phyloP scores from a whole-genome alignment of 1,140 invertebrate genomes.

The Zaprionus inermis region DNA sequence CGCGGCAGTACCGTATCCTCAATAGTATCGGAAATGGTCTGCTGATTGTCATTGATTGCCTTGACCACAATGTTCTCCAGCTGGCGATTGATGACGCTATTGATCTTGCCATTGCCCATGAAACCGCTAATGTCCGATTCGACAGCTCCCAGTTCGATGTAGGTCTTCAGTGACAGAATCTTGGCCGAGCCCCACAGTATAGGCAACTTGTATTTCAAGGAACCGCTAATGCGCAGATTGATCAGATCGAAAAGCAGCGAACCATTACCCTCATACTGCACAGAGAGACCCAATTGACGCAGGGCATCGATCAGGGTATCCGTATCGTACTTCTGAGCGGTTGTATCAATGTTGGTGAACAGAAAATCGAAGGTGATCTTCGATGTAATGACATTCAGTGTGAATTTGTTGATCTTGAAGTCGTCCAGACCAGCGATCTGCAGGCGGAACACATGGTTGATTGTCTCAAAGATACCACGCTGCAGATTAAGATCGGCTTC shows the following conservation, averaged over 20 bases:
- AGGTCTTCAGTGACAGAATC: constrained; percentile 71
- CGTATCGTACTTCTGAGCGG: constrained; percentile 71
- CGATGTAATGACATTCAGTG: constrained; percentile 65
- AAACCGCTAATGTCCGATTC: constrained; percentile 72
- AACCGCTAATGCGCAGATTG: constrained; percentile 70
- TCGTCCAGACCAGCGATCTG: constrained; percentile 74
- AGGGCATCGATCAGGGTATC: constrained; percentile 76
- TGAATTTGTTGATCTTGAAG: constrained; percentile 73
- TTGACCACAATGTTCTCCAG: constrained; percentile 68
- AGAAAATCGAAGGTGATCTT: constrained; percentile 75
- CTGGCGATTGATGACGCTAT: constrained; percentile 66
- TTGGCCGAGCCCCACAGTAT: constrained; percentile 79
- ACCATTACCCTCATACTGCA: constrained; percentile 76
- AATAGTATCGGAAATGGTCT: constrained; percentile 66
- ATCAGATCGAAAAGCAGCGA: constrained; percentile 65
- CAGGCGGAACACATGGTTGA: constrained; percentile 70
- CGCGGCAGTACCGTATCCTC: constrained; percentile 69
- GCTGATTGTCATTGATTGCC: constrained; percentile 64
- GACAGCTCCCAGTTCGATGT: constrained; percentile 59
- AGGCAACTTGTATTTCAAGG: constrained; percentile 74
- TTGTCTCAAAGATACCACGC: constrained; percentile 73
- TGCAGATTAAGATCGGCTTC: constrained; percentile 62
- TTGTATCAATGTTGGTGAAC: constrained; percentile 68
- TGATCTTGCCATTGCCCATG: constrained; percentile 73
- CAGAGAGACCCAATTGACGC: constrained; percentile 69